phyloP scores from a whole-genome alignment of 1,140 invertebrate species.

The Akabosia matsudoensis region DNA sequence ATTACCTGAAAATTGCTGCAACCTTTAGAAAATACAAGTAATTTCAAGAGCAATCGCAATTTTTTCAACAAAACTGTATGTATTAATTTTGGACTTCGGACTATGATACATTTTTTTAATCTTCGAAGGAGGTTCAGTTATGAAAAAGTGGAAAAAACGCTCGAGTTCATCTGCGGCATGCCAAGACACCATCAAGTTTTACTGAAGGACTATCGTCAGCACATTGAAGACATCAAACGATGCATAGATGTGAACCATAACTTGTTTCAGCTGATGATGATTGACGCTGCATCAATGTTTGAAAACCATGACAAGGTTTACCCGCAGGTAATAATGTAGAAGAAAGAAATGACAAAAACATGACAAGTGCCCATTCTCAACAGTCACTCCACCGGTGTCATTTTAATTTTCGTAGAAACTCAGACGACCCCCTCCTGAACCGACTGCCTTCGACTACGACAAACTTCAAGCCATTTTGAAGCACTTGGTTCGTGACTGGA shows the following conservation, averaged over 20 bases:
- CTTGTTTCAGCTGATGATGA: constrained; percentile 77
- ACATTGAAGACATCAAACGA: constrained; percentile 68
- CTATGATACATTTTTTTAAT: not conserved
- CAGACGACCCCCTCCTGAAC: constrained; percentile 23
- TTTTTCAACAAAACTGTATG: not conserved
- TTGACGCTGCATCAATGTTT: constrained; percentile 78
- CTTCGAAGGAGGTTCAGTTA: constrained; percentile 52
- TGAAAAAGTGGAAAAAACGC: constrained; percentile 65
- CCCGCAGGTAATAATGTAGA: constrained; percentile 52
- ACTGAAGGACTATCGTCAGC: constrained; percentile 69
- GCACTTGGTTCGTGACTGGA: constrained; percentile 95
- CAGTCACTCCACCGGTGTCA: not conserved
- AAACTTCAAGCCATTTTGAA: constrained; percentile 91
- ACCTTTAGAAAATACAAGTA: constrained; percentile 79
- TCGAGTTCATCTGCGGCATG: constrained; percentile 70
- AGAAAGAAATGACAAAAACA: too few species aligned
- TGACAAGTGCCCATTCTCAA: not conserved
- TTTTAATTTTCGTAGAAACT: not conserved
- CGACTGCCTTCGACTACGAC: constrained; percentile 62
- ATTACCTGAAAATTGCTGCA: constrained; percentile 72
- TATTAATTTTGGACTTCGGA: not conserved
- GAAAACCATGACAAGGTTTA: constrained; percentile 65
- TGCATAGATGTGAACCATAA: constrained; percentile 81
- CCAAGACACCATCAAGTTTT: constrained; percentile 71
- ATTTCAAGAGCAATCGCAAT: not conserved